Percentiles rank a stretch among this genome's conserved stretches.
phyloP scores from a whole-genome alignment of 1,140 invertebrate species.

The Tetragnatha versicolor region DNA sequence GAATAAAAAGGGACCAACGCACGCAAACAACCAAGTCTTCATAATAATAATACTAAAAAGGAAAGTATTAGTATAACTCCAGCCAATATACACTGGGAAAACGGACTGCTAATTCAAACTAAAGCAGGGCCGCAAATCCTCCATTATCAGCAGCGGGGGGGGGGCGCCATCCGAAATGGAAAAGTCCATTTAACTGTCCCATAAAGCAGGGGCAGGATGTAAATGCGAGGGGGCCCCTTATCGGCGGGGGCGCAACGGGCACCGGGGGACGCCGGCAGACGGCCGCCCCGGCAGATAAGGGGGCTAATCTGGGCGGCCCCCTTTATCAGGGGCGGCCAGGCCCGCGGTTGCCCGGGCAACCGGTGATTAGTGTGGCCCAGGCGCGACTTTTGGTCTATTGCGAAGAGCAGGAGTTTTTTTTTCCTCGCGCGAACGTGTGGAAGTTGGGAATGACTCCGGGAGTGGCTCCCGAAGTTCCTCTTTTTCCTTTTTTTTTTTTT shows the following conservation, averaged over 20 bases:
- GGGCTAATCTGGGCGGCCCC: conserved; percentile 40
- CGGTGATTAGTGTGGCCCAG: conserved; percentile 35
- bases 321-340: conserved; percentile 44
- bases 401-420: neutral
- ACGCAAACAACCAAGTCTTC: too few species aligned
- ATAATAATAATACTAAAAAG: too few species aligned
- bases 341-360: conserved; percentile 13
- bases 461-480: neutral
- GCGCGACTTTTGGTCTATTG: neutral
- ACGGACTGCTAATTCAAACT: conserved; percentile 44
- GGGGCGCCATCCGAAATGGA: conserved; percentile 23
- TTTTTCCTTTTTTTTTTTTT: neutral
- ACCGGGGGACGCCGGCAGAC: conserved; percentile 49
- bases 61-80: too few species aligned
- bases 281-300: conserved; percentile 42
- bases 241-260: conserved; percentile 44
- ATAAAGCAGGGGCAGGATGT: conserved; percentile 43
- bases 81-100: neutral
- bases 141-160: neutral
- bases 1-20: too few species aligned
- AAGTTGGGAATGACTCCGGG: neutral
- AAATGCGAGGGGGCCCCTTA: conserved; percentile 39
- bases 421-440: neutral
- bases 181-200: conserved; percentile 50
- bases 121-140: neutral